Base-by-base conservation (phyloP, 1,140 invertebrate genomes). In the Carcinoscorpius rotundicauda region DNA sequence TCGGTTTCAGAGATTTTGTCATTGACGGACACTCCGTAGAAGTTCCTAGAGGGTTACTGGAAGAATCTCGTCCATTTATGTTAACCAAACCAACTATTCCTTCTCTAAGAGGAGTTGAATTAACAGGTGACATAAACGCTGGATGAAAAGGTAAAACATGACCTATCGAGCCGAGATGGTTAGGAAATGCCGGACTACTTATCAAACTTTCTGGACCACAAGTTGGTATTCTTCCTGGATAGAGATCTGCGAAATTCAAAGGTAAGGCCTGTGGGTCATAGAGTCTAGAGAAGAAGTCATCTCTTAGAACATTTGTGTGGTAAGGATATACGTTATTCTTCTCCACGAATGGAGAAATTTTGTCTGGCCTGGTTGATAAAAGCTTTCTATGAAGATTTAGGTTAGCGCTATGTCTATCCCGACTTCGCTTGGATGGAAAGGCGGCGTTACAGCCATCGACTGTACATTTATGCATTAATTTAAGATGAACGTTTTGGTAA, bases 371-470 rank as follows among this genome's bases (percentile, higher is more conserved):
- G 3, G 89, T 91, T 2, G 88, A 89, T 53, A 93, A 75, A 50
- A 94, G 79, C 76, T 94, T 94, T 64, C 89, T 82, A 73, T 97
- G 94, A 10, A 97, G 81, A 73, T 93, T 96, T 52, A 91, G 79
- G 74, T 98, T 97, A 1, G 91, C 85, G 71, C 90, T 93, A 76
- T 98, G 94, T 3, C 93, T 81, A 74, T 98, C 93, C 64, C 93
- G 83, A 68, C 89, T 93, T 60, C 92, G 79, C 75, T 93, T 97
- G 1, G 93, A 96, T n/a, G 91, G 91, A 74, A 97, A 98, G 0
- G 91, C 87, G 0, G 93, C 93, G 75, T 91, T 92, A 75, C 94
- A 97, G n/a, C 94, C 93, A 67, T 95, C 91, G 3, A 97, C 87
- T 67, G 87, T 93, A 78, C 95, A 98, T 73, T 90, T 91, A 77